Evolutionary conservation across 2,888 invertebrate genomes (phyloP).

Genomic region (Leptinotarsa juncta): DNA sequence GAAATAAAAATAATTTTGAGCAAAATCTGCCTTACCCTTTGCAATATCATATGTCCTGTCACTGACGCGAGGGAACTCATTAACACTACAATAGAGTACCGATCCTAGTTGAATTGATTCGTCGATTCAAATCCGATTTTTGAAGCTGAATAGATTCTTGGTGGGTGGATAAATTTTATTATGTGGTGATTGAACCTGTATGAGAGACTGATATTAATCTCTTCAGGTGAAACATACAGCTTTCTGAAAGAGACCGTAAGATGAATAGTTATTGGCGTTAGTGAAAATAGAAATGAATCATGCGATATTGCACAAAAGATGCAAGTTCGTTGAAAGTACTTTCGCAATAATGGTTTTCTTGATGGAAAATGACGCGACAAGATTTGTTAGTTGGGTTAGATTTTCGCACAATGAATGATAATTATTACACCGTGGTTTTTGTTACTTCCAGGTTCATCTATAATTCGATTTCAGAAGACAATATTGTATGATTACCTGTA

Average conservation of each 20-base stretch:
- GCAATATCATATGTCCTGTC: conserved; percentile 13
- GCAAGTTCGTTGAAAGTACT: conserved; percentile 40
- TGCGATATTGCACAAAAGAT: conserved; percentile 45
- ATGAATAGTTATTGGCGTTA: conserved; percentile 48
- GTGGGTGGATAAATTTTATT: conserved; percentile 48
- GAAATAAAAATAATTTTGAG: neutral
- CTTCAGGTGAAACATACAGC: conserved; percentile 45
- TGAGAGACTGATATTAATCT: conserved; percentile 49
- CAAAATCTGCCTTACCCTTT: neutral
- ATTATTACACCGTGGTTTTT: neutral
- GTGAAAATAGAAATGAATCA: conserved; percentile 51
- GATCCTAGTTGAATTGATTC: conserved; percentile 49
- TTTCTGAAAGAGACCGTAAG: conserved; percentile 46
- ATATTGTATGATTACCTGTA: too few relatives aligned
- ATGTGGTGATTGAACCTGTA: conserved; percentile 52
- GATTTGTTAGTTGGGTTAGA: neutral
- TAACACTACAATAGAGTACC: conserved; percentile 49
- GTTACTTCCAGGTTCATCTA: neutral
- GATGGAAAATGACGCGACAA: neutral
- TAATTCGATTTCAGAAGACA: neutral
- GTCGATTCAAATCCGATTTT: conserved; percentile 43
- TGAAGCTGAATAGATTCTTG: conserved; percentile 27
- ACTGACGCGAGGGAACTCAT: conserved; percentile 42
- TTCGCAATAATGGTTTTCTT: conserved; percentile 20
- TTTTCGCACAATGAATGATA: neutral